Conservation (phyloP, 2,888 invertebrate species). For the Stenodema calcarata region DNA sequence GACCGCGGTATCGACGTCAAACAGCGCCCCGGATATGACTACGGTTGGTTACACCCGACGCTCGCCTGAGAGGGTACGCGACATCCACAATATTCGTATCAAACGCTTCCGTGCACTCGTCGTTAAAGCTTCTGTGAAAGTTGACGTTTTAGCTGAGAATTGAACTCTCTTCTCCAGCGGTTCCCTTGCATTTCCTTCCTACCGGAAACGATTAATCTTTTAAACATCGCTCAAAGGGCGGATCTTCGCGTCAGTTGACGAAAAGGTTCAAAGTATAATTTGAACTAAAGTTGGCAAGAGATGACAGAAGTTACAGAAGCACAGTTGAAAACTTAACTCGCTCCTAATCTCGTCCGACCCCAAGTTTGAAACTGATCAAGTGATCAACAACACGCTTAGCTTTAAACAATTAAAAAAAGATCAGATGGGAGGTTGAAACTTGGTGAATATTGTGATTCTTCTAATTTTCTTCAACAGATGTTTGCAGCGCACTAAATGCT, state of each 20-base stretch:
- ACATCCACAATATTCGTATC: no score
- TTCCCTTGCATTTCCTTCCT: neutral
- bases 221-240: neutral
- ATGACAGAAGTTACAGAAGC: neutral
- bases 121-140: neutral
- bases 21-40: neutral
- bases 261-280: neutral
- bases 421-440: no score
- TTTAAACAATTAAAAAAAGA: no score
- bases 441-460: no score
- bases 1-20: neutral
- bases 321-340: no score
- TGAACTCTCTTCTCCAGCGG: neutral
- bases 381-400: no score
- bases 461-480: no score
- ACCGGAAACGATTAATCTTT: neutral
- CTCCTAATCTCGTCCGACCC: no score
- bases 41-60: neutral
- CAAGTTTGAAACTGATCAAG: no score
- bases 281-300: neutral
- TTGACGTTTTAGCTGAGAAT: neutral
- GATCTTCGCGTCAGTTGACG: neutral
- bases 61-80: neutral
- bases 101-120: neutral
- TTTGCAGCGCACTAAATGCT: no score